These are phyloP conservation scores for Rhyacophila brunnea DNA, from an alignment of 1,140 invertebrate species.

Conservation along the genomic window DNA sequence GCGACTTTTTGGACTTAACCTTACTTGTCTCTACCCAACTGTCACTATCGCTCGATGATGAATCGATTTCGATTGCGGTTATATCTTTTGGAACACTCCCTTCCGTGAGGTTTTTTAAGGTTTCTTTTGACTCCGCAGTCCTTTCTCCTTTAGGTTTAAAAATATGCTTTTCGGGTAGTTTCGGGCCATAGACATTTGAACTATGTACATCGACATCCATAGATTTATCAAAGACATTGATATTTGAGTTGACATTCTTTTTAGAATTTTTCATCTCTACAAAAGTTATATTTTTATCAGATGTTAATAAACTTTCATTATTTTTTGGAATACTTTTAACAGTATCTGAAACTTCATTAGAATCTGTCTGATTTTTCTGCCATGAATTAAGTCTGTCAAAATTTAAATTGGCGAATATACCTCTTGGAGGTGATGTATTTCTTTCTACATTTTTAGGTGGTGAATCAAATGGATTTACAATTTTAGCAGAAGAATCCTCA, in stretches of 20 bases:
- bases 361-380: conserved; percentile 40
- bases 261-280: conserved; percentile 23
- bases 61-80: conserved; percentile 31
- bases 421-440: conserved; percentile 67
- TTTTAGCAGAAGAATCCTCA: conserved; percentile 13
- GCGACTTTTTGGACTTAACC: conserved; percentile 41
- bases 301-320: conserved; percentile 20
- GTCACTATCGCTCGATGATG: conserved; percentile 39
- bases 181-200: conserved; percentile 53
- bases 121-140: conserved; percentile 2
- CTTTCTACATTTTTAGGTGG: conserved; percentile 52
- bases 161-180: conserved; percentile 50
- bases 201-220: conserved; percentile 33
- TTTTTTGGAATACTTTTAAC: conserved; percentile 14
- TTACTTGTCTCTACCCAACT: conserved; percentile 47
- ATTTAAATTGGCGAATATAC: conserved; percentile 74
- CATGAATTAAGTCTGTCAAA: conserved; percentile 59
- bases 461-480: conserved; percentile 15
- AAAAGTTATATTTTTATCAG: conserved; percentile 25
- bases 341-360: conserved; percentile 22
- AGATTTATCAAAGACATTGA: conserved; percentile 17
- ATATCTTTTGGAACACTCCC: no score
- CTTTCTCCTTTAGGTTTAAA: conserved; percentile 39
- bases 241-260: conserved; percentile 12
- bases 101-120: conserved; percentile 38